Conservation (phyloP, 53 echinoderm and acorn worm genomes). For the Crossaster papposus region DNA sequence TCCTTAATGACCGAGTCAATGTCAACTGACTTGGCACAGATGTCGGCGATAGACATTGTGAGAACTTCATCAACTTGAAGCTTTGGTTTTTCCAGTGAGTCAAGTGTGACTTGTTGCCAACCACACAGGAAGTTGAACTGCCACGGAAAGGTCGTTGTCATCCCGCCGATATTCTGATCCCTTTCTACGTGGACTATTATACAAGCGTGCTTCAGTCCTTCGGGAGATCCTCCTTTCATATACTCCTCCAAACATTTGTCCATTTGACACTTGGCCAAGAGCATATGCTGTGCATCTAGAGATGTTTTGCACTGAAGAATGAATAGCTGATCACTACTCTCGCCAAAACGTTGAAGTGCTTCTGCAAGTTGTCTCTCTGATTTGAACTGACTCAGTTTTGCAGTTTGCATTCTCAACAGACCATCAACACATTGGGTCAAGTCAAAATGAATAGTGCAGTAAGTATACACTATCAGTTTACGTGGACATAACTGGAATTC, state of each 20-base stretch:
- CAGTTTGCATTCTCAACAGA: conserved; percentile 2
- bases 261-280: conserved; percentile 49
- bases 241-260: conserved; percentile 35
- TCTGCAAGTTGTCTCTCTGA: conserved; percentile 46
- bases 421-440: conserved; percentile 21
- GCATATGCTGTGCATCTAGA: conserved; percentile 57
- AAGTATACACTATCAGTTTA: conserved; percentile 49
- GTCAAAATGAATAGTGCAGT: conserved; percentile 55
- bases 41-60: conserved; percentile 48
- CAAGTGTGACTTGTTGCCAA: conserved; percentile 63
- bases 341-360: conserved; percentile 28
- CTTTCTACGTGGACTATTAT: conserved; percentile 62
- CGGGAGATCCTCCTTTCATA: background rate
- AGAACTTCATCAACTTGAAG: conserved; percentile 41
- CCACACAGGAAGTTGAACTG: conserved; percentile 71
- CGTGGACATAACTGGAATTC: background rate
- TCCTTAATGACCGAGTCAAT: conserved; percentile 43
- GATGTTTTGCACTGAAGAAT: conserved; percentile 60
- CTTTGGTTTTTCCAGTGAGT: conserved; percentile 46
- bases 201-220: conserved; percentile 45
- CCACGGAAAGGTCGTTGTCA: conserved; percentile 48
- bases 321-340: conserved; percentile 16
- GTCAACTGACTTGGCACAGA: conserved; percentile 48
- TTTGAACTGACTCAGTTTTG: conserved; percentile 57
- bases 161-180: conserved; percentile 29